phyloP scores from a whole-genome alignment of 1,140 invertebrate species.

The Drosophila quadrilineata region DNA sequence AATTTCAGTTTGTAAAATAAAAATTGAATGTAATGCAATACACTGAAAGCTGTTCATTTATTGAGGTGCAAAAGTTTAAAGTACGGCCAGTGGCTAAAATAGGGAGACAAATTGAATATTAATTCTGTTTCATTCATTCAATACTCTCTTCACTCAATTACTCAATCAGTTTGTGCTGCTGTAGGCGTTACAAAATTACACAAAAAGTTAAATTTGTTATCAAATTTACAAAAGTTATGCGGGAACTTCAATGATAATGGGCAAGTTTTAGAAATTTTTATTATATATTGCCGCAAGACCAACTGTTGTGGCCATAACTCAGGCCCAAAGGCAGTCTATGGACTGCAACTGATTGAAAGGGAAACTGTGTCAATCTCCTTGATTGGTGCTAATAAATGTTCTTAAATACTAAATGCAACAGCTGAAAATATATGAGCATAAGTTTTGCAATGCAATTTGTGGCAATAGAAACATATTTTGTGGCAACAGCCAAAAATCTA shows the following conservation, averaged over 20 bases:
- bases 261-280: conserved; percentile 67
- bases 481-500: neutral
- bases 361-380: neutral
- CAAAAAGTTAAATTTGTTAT: conserved; percentile 78
- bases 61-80: conserved; percentile 35
- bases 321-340: neutral
- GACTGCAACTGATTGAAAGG: neutral
- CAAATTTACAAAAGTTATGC: conserved; percentile 45
- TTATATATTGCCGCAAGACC: conserved; percentile 53
- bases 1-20: too few species aligned
- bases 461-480: conserved; percentile 22
- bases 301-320: conserved; percentile 23
- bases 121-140: conserved; percentile 39
- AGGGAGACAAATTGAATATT: conserved; percentile 65
- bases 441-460: conserved; percentile 24
- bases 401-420: conserved; percentile 55
- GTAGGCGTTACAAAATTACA: conserved; percentile 49
- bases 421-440: conserved; percentile 16
- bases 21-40: too few species aligned
- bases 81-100: conserved; percentile 12
- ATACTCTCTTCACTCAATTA: conserved; percentile 58
- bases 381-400: conserved; percentile 40
- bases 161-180: conserved; percentile 18
- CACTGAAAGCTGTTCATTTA: conserved; percentile 13
- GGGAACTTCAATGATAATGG: conserved; percentile 63